Evolutionary conservation across 2,113 vertebrate species (phyloP).

Genomic region (Laticauda colubrina): DNA sequence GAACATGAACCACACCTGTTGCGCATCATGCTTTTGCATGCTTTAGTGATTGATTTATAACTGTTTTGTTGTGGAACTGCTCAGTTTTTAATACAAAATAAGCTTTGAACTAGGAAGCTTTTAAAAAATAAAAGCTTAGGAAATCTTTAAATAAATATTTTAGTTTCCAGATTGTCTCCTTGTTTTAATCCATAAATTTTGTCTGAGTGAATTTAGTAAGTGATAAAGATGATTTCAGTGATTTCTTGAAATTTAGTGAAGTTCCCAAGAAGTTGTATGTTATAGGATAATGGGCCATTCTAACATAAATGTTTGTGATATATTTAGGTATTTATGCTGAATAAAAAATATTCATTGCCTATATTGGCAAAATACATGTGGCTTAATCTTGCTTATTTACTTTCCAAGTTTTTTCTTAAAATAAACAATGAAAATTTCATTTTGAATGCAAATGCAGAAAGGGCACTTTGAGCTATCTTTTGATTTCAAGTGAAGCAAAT

Average conservation of each 20-base stretch:
- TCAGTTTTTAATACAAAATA: background rate
- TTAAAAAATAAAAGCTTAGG: background rate
- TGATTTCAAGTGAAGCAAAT: constrained; percentile 1
- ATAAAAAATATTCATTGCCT: background rate
- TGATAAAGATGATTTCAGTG: background rate
- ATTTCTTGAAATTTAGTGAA: background rate
- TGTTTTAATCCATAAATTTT: background rate
- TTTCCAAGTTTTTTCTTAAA: background rate
- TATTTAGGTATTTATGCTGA: background rate
- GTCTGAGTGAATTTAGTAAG: background rate
- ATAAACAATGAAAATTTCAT: background rate
- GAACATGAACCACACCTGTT: background rate
- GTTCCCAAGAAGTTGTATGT: background rate
- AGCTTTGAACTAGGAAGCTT: background rate
- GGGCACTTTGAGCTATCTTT: background rate
- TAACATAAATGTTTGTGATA: background rate
- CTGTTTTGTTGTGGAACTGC: background rate
- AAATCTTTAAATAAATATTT: background rate
- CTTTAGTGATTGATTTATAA: background rate
- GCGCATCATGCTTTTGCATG: background rate
- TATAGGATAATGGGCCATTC: background rate
- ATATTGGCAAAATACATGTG: background rate
- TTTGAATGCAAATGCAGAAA: background rate
- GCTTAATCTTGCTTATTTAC: background rate
- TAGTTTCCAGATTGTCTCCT: background rate